Conservation (phyloP, 1,140 invertebrate species). For the Asbolus verrucosus region DNA sequence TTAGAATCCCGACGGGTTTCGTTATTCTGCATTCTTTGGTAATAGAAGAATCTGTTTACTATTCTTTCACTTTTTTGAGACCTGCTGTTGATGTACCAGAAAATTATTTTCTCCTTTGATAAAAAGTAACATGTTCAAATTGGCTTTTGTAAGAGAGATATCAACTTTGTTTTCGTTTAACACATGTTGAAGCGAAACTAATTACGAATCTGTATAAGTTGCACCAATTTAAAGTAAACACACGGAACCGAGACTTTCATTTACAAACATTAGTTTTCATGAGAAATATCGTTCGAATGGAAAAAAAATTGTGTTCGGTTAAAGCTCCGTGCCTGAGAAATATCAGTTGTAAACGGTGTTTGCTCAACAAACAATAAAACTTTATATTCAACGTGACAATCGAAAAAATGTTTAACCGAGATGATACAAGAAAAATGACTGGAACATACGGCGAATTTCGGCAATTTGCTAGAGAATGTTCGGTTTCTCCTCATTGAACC, state of each 20-base stretch:
- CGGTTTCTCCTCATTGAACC: no score
- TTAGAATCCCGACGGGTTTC: slow-evolving; percentile 3
- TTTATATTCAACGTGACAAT: slow-evolving; percentile 23
- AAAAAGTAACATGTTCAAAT: slow-evolving; percentile 11
- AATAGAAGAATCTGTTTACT: slow-evolving; percentile 21
- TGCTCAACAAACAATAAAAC: slow-evolving; percentile 24
- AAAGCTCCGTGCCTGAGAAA: slow-evolving; percentile 11
- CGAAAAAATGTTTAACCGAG: slow-evolving; percentile 2
- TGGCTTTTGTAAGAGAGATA: slow-evolving; percentile 11
- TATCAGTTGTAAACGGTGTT: not conserved
- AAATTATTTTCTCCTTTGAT: slow-evolving; percentile 27
- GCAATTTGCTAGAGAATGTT: slow-evolving; percentile 15
- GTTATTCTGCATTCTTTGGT: slow-evolving; percentile 13
- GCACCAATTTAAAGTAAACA: not conserved
- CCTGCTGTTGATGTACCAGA: slow-evolving; percentile 4
- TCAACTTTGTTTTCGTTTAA: no score
- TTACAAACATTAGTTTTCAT: slow-evolving; percentile 15
- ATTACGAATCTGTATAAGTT: not conserved
- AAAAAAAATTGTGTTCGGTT: not conserved
- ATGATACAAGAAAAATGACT: slow-evolving; percentile 22
- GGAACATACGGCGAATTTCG: slow-evolving; percentile 12
- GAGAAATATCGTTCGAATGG: slow-evolving; percentile 6
- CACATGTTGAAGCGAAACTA: no score
- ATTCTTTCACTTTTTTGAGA: slow-evolving; percentile 20
- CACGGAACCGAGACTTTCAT: slow-evolving; percentile 2